Evolutionary conservation across 2,888 invertebrate genomes (phyloP).

Genomic region (Eustalomyia histrio): DNA sequence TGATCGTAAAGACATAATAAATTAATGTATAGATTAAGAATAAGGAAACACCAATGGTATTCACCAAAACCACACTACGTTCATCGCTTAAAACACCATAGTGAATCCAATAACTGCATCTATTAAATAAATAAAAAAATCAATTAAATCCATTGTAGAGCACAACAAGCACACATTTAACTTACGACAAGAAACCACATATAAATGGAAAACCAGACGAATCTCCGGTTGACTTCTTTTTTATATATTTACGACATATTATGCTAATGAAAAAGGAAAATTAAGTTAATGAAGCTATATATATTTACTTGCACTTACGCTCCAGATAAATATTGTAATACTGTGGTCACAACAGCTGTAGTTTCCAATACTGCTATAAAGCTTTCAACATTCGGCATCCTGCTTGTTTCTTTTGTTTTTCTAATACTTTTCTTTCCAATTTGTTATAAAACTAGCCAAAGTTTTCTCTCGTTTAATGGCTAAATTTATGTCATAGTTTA

Average conservation of each 20-base stretch:
- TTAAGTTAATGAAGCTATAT: background rate
- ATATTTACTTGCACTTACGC: slow-evolving; percentile 83
- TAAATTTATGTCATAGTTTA: slow-evolving; percentile 34
- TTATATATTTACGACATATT: slow-evolving; percentile 87
- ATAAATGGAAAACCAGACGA: slow-evolving; percentile 88
- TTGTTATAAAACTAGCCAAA: background rate
- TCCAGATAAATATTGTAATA: slow-evolving; percentile 91
- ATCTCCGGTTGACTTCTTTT: slow-evolving; percentile 88
- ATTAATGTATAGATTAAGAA: slow-evolving; percentile 86
- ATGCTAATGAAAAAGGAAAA: slow-evolving; percentile 80
- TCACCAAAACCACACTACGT: slow-evolving; percentile 86
- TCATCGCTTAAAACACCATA: slow-evolving; percentile 89
- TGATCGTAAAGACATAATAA: slow-evolving; percentile 87
- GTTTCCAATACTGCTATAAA: slow-evolving; percentile 74
- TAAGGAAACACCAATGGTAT: slow-evolving; percentile 86
- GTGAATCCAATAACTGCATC: slow-evolving; percentile 88
- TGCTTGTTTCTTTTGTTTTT: slow-evolving; percentile 16
- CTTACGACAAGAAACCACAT: slow-evolving; percentile 88
- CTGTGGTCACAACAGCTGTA: slow-evolving; percentile 87
- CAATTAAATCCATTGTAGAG: background rate
- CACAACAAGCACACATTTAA: slow-evolving; percentile 66
- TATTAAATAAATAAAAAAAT: slow-evolving; percentile 74
- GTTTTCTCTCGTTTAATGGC: background rate
- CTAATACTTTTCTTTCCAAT: background rate
- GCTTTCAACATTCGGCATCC: slow-evolving; percentile 63